Evolutionary conservation across 2,113 vertebrate species (phyloP), one percentile per base, ranked within the genome.

Genomic region (Chaenocephalus aceratus): DNA sequence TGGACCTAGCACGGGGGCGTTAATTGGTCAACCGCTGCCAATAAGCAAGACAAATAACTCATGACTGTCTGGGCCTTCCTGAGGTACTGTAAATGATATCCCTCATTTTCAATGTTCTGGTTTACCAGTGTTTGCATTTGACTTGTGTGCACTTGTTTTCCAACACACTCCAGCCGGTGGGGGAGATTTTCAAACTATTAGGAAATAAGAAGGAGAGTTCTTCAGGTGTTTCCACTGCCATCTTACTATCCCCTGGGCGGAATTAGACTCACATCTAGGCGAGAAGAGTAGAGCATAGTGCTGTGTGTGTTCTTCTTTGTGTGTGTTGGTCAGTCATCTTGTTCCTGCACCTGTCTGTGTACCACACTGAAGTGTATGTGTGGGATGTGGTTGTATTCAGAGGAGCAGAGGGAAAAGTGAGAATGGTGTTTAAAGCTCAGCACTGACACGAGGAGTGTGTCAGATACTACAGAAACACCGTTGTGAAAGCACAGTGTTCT

Each of bases 11-110:
- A 89, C 85, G 65, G 70, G 82, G 80, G 84, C 78, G 89, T 90
- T 93, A 94, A 94, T 94, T 94, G 90, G 89, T 81, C 86, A 89
- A 76, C 85, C 77, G 84, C 88, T 92, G 93, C 86, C 89, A 92
- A 87, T 86, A 89, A 88, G 84, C 65, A 86, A 86, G 85, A 90
- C 64, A 86, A 91, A 91, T 86, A 92, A 86, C 86, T 87, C 83
- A 78, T 66, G 91, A 91, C 86, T 86, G 79, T 46, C 80, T 34
- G 54, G 48, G 83, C 64, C 69, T 81, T 63, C 70, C 59, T 86
- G 72, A 87, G 81, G 79, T 77, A 83, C 52, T 72, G 76, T 66
- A 79, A 70, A 82, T 67, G 46, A 84, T 72, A 85, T 79, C 66
- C 69, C 70, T 78, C 15, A 51, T 77, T 79, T 79, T 72, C 36